Conservation (phyloP, 2,888 invertebrate species). For the Lagria hirta region DNA sequence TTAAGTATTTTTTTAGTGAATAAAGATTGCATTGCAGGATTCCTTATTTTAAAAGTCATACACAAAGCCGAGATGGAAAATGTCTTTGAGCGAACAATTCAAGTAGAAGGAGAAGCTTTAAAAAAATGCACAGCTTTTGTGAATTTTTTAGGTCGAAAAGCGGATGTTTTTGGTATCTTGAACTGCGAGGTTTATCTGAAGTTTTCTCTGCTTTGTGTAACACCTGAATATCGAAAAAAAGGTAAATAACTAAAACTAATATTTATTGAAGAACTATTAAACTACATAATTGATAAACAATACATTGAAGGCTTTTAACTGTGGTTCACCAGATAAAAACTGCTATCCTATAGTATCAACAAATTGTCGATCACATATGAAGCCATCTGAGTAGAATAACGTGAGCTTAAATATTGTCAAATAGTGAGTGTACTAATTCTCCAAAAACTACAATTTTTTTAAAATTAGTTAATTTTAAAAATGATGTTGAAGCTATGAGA, state of each 20-base stretch:
- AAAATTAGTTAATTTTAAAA: no score
- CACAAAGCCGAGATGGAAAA: conserved; percentile 44
- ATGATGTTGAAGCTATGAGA: no score
- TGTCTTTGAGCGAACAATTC: conserved; percentile 44
- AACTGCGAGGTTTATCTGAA: conserved; percentile 46
- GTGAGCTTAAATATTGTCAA: no score
- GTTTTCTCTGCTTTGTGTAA: conserved; percentile 45
- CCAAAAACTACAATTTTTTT: no score
- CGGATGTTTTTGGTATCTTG: conserved; percentile 44
- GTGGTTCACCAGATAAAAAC: no score
- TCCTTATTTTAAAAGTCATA: conserved; percentile 44
- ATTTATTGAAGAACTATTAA: no score
- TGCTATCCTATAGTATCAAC: no score
- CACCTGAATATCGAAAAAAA: conserved; percentile 41
- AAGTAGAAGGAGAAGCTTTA: conserved; percentile 46
- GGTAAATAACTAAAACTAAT: conserved; percentile 35
- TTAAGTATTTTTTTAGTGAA: conserved; percentile 7
- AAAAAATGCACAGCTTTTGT: conserved; percentile 41
- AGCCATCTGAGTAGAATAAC: no score
- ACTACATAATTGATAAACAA: no score
- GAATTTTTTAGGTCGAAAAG: conserved; percentile 44
- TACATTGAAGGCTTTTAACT: no score
- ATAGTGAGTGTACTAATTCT: no score
- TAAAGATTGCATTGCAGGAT: conserved; percentile 40
- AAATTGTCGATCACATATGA: no score